These are phyloP conservation scores for Lasioglossum vierecki DNA, from an alignment of 2,888 invertebrate species.

Conservation along the genomic window DNA sequence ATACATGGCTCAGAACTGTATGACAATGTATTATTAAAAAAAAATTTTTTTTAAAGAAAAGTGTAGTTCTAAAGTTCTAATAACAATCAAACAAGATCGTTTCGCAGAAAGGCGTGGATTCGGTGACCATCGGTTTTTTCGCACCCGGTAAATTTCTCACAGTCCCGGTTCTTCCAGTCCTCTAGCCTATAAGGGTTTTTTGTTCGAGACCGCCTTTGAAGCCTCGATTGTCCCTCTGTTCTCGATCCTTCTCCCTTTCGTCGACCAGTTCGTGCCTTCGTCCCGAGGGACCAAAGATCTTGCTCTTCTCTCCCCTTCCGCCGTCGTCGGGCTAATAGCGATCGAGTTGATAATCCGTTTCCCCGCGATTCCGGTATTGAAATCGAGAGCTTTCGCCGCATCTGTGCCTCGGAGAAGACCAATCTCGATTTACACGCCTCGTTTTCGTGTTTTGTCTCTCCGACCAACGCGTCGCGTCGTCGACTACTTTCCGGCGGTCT, in stretches of 20 bases:
- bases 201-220: background rate
- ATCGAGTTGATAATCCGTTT: conserved; percentile 28
- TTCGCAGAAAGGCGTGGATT: background rate
- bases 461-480: background rate
- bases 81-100: background rate
- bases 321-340: background rate
- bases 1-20: too few species aligned
- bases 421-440: background rate
- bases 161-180: background rate
- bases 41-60: too few species aligned
- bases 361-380: background rate
- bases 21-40: too few species aligned
- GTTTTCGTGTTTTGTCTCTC: background rate
- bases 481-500: background rate
- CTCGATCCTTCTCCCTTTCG: conserved; percentile 11
- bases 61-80: background rate
- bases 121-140: background rate
- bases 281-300: background rate
- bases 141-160: background rate
- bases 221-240: background rate
- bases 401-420: background rate
- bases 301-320: background rate
- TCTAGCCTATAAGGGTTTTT: conserved; percentile 21
- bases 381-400: background rate
- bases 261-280: background rate